phyloP scores from a whole-genome alignment of 2,113 vertebrate genomes.

The Argyrosomus japonicus region DNA sequence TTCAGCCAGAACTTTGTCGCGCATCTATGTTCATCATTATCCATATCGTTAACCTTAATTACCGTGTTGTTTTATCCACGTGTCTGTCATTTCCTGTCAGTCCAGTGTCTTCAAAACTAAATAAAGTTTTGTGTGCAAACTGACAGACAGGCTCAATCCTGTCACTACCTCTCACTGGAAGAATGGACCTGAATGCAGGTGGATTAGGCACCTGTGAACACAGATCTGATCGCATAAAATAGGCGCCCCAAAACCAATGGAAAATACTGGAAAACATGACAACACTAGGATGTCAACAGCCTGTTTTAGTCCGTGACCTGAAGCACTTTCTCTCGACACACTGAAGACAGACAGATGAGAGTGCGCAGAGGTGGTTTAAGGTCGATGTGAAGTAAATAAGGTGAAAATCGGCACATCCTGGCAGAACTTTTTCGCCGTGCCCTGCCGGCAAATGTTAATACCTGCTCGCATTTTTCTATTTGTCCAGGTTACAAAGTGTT shows the following conservation, averaged over 20 bases:
- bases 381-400: slow-evolving; percentile 1
- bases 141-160: slow-evolving; percentile 54
- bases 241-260: background rate
- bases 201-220: slow-evolving; percentile 67
- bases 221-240: background rate
- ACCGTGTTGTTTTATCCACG: background rate
- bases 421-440: background rate
- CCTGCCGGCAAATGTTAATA: slow-evolving; percentile 1
- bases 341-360: background rate
- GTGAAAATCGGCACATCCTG: background rate
- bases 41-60: background rate
- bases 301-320: slow-evolving; percentile 2
- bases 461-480: background rate
- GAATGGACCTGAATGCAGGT: slow-evolving; percentile 22
- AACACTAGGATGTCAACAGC: background rate
- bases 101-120: background rate
- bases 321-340: background rate
- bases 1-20: background rate
- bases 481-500: slow-evolving; percentile 8
- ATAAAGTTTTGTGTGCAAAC: slow-evolving; percentile 31
- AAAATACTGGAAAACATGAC: slow-evolving; percentile 1
- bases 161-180: slow-evolving; percentile 38
- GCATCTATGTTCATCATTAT: background rate
- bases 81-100: slow-evolving; percentile 32
- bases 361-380: too few relatives aligned